Base-by-base conservation (phyloP, 2,888 invertebrate genomes). In the Tenthredo notha region DNA sequence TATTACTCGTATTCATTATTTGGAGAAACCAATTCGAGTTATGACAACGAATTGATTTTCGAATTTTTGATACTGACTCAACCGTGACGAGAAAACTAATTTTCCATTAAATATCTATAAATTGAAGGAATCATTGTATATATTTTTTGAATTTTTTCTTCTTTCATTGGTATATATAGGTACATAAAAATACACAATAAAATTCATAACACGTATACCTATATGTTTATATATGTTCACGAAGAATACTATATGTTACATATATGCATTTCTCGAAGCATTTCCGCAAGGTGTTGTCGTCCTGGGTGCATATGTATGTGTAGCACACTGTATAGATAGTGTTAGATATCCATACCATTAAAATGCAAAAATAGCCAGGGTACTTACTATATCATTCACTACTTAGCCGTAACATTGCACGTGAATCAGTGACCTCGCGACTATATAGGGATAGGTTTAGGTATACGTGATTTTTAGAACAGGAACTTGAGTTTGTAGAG, bases 371-470 rank as follows among this genome's bases (percentile, higher is more conserved):
- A 47, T 47, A 40, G 10, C 21, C 12, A 21, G 33, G 37, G 47
- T 12, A 50, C 29, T 33, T 18, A 33, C 67, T 61, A 7, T 21
- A 25, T 61, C 21, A 21, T 12, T 61, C 21, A 21, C 25, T 61
- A 25, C 29, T 67, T 80, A 61, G 80, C 61, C 61, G 40, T 21
- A 80, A 80, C 80, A 80, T 61, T 80, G 80, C 37, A 40, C 10
- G 10, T 40, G 77, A 61, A 80, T 80, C 80, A 61, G 80, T 80
- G 80, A 80, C 80, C 80, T 80, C 80, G n/a, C 61, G 61, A 1
- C 58, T 50, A 80, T 61, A 6, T 80, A 80, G 80, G 80, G 80
- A 40, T 15, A 43, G 40, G 43, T 21, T 74, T 74, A 74, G 43
- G 15, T 54, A 54, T 74, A 80, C 80, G 80, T 61, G 80, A 61